Base-by-base conservation (phyloP, 2,113 vertebrate species). In the Urocolius indicus region DNA sequence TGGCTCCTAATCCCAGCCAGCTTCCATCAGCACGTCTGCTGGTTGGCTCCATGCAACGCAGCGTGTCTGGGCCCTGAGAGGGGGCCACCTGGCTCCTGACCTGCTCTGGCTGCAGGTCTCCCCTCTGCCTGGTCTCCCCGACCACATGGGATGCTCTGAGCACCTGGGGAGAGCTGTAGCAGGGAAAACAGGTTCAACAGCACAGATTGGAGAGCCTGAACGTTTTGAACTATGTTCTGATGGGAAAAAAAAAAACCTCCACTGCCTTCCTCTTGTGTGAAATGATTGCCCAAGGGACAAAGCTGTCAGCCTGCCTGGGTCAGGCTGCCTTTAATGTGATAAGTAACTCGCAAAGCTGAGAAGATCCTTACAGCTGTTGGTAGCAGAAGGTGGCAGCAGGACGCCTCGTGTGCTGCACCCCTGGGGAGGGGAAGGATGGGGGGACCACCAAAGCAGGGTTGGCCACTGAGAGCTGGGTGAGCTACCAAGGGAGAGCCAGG, bases 61-160 rank as follows among this genome's bases (percentile, higher is more conserved):
- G 38, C 38, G 38, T 41, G 38, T 12, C 38, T 41, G 38, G 38
- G 38, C 38, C 41, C 62, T 17, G 10, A 27, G 19, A 2, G 6
- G n/a, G 9, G 1, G 3, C 63, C 16, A 0, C 20, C 30, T 0
- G 7, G 0, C 4, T 22, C 76, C 34, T 4, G 18, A 1, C 3
- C 18, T 2, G 8, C 57, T 43, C 55, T 13, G 17, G 62, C 36
- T 58, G 69, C 49, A 19, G 21, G 29, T 34, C 38, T 41, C 38
- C 9, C 38, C 72, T 36, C 51, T 45, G 43, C 49, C 23, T 1
- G 1, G 16, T 21, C 80, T 36, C 4, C 4, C 19, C 13, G 73
- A 30, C 30, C 24, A 10, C 24, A 11, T 16, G 55, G 62, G 83
- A 68, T 69, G 43, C 43, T 63, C 63, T n/a, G 43, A 63, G 76